Base-by-base conservation (phyloP, 92 coral and sea anemone species). In the Phenganax marumi region DNA sequence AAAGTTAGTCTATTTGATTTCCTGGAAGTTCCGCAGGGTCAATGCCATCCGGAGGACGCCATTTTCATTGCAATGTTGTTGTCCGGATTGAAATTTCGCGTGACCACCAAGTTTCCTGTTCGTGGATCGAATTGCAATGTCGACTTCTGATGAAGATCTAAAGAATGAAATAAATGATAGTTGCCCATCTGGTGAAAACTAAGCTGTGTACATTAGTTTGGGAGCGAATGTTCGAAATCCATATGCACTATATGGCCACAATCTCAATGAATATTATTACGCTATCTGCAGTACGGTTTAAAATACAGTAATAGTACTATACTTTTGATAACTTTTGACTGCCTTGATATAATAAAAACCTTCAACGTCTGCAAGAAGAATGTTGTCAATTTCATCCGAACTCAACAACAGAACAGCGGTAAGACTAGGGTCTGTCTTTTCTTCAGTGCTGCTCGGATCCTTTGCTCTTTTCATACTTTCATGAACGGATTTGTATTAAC, bases 61-160 rank as follows among this genome's bases (percentile, higher is more conserved):
- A 63, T 63, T 12, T 11, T 10, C 3, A 2, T 9, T 11, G 70
- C 22, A 63, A 6, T 7, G 16, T 0, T 4, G 22, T 18, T 63
- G 70, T 79, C 73, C 26, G 22, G 11, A 39, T 11, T 58, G 24
- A 48, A 24, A 17, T 43, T 8, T 3, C 63, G 39, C 22, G 78
- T 23, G 12, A 79, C 84, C 17, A 8, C 22, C 17, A 79, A 69
- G 17, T 79, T 79, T 7, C 84, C 84, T 26, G 52, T 79, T 12
- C n/a, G 3, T 48, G 68, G 25, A n/a, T 79, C 76, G 51, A 79
- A 79, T 1, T 26, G 52, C 64, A 79, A 73, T 64, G 58, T 33
- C 43, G 43, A 33, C 43, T 33, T 33, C 43, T 33, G 3, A 33
- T 33, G 43, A 33, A 33, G 43, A 33, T 33, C 43, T 33, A 33